A percentile compares a stretch with the other conserved stretches of the same genome.
phyloP scores from a whole-genome alignment of 2,888 invertebrate genomes.

The Aphidoletes aphidimyza region DNA sequence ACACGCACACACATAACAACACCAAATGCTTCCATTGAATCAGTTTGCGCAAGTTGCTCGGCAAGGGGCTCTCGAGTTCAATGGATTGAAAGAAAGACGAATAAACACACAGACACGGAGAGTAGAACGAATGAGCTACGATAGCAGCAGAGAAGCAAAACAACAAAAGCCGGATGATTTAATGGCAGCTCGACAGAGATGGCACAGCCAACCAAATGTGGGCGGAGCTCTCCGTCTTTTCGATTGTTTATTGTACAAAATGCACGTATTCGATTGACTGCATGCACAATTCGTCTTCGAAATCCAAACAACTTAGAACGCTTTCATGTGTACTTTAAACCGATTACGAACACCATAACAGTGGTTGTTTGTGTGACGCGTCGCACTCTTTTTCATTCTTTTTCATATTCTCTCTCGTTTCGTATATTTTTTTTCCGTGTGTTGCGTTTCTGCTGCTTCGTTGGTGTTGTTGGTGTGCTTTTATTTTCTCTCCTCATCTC shows the following conservation, averaged over 20 bases:
- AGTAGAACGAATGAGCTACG: neutral
- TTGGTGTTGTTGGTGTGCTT: too few species aligned
- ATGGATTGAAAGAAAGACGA: too few species aligned
- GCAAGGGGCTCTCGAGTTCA: neutral
- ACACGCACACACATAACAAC: neutral
- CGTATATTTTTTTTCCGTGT: neutral
- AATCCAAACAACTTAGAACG: neutral
- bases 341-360: conserved; percentile 5
- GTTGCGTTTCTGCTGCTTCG: neutral
- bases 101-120: too few species aligned
- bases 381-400: neutral
- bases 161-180: neutral
- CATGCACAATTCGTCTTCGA: neutral
- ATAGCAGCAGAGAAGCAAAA: neutral
- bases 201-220: neutral
- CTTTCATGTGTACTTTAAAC: neutral
- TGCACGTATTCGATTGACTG: neutral
- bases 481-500: neutral
- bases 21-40: neutral
- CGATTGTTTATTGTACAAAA: neutral
- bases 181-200: neutral
- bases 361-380: neutral
- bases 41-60: neutral
- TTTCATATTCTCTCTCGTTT: neutral
- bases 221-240: neutral